A percentile compares a stretch with the other conserved stretches of the same genome.
phyloP scores from a whole-genome alignment of 2,113 vertebrate species.

The Clarias macrocephalus region DNA sequence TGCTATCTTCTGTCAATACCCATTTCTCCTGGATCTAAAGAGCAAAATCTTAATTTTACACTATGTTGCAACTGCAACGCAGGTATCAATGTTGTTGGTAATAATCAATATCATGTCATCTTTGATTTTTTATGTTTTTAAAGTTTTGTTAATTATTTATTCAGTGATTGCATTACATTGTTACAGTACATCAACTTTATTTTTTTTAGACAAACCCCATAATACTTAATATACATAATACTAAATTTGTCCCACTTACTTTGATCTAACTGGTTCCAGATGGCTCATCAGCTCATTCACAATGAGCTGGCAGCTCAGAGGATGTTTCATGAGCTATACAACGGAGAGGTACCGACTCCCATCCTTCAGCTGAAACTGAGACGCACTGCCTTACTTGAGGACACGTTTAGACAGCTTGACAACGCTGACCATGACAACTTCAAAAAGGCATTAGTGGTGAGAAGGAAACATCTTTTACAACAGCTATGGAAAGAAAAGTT shows the following conservation, averaged over 20 bases:
- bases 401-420: slow-evolving; percentile 63
- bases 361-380: slow-evolving; percentile 53
- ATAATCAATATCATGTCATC: background rate
- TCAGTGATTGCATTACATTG: too few species aligned
- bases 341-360: background rate
- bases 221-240: background rate
- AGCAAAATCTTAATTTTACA: slow-evolving; percentile 58
- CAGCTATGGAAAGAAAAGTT: background rate
- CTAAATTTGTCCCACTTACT: background rate
- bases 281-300: too few species aligned
- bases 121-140: background rate
- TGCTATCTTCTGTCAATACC: slow-evolving; percentile 67
- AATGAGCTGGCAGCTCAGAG: background rate
- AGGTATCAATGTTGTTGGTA: slow-evolving; percentile 56
- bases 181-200: too few species aligned
- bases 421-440: slow-evolving; percentile 57
- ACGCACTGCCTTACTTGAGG: slow-evolving; percentile 65
- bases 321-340: background rate
- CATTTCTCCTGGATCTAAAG: slow-evolving; percentile 64
- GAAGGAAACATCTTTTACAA: background rate
- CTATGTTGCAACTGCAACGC: fast-evolving
- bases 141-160: background rate
- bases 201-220: background rate
- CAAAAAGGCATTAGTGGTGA: slow-evolving; percentile 42
- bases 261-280: background rate